Evolutionary conservation across 1,140 invertebrate species (phyloP).

Genomic region (Drosophila santomea): DNA sequence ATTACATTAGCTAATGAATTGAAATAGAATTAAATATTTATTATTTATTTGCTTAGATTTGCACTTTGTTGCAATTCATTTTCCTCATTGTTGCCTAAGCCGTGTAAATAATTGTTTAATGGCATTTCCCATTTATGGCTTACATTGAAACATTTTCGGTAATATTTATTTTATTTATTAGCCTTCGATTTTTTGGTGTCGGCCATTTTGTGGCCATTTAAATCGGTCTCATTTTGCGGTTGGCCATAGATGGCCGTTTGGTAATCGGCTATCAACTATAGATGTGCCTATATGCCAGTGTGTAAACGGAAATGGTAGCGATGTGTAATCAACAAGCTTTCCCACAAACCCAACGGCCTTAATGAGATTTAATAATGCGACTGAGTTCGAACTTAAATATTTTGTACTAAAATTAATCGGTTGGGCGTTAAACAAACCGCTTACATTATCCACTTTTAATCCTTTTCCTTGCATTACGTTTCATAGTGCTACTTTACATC

Average conservation of each 20-base stretch:
- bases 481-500: neutral
- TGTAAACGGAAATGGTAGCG: neutral
- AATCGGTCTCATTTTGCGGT: conserved; percentile 65
- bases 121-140: conserved; percentile 32
- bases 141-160: conserved; percentile 55
- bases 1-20: conserved; percentile 79
- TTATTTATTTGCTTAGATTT: conserved; percentile 61
- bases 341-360: conserved; percentile 13
- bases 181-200: conserved; percentile 20
- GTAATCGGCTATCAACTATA: conserved; percentile 26
- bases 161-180: conserved; percentile 49
- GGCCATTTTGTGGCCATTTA: conserved; percentile 61
- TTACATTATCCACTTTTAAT: neutral
- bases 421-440: neutral
- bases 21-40: conserved; percentile 71
- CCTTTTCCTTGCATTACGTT: neutral
- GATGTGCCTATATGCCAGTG: neutral
- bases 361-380: conserved; percentile 12
- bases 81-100: conserved; percentile 30
- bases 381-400: neutral
- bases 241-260: conserved; percentile 41
- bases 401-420: neutral
- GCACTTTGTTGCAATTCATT: conserved; percentile 52
- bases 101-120: conserved; percentile 62
- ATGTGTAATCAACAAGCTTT: conserved; percentile 17